Base-by-base conservation (phyloP, 2,113 vertebrate genomes). In the Paramormyrops kingsleyae region DNA sequence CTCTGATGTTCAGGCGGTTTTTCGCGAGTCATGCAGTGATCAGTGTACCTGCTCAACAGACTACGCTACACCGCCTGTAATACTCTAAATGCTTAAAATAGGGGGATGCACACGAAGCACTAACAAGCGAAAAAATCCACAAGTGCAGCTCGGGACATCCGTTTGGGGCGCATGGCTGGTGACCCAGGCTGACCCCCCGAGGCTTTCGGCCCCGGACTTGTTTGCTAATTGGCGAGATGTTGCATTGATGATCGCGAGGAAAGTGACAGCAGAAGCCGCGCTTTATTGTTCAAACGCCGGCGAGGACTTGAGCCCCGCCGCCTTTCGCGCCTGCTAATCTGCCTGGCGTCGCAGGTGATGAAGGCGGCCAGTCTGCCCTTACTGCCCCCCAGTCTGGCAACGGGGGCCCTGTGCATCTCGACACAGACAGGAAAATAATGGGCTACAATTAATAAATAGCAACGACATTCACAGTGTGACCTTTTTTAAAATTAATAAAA, bases 131-230 rank as follows among this genome's bases (percentile, higher is more conserved):
- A 44, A n/a, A 42, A 50, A 88, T 17, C 8, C 56, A 39, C 31
- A 19, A 42, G 87, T 21, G 17, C 35, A 80, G 17, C 31, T 80
- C 74, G 74, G 74, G 44, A 85, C 52, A 31, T 44, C 50, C 24
- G 87, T 83, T 24, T 89, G 91, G 93, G 94, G 95, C 93, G 92
- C 92, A 90, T 87, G 21, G 1, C 92, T 89, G 8, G 93, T 94
- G 94, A 93, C 94, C 94, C 91, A 92, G 94, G 92, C 92, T 93
- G 94, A 90, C 92, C 88, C 91, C 62, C 53, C 92, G 62, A 93
- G 94, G 92, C 93, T 93, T 92, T 93, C 92, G 50, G 70, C 89
- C 66, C 88, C 66, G 92, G 91, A 92, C 83, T 89, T 92, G 77
- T 87, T 93, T 93, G 92, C 92, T 91, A 94, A 91, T 93, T 94